Conservation (phyloP, 2,113 vertebrate species). For the Oreotrochilus melanogaster region DNA sequence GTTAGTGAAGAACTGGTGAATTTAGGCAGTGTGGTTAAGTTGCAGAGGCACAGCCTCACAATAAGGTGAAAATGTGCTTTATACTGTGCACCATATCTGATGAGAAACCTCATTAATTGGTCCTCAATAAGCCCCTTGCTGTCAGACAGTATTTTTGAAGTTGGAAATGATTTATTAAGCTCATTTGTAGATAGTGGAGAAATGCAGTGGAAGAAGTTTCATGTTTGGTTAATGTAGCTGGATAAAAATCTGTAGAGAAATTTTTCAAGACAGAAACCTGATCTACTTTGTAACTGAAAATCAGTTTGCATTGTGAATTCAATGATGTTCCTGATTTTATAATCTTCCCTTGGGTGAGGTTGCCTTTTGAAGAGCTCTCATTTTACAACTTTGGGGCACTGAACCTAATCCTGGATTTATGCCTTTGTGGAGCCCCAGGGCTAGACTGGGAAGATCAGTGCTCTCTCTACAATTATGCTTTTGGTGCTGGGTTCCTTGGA, state of each 20-base stretch:
- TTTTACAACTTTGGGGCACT: background rate
- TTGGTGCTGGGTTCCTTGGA: background rate
- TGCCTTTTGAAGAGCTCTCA: background rate
- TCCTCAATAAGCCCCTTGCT: background rate
- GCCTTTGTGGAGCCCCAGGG: background rate
- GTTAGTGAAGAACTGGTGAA: background rate
- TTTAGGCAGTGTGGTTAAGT: background rate
- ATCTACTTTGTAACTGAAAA: background rate
- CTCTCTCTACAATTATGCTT: background rate
- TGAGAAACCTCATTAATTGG: background rate
- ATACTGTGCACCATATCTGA: background rate
- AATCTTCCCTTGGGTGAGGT: background rate
- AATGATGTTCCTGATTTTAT: background rate
- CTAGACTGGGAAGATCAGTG: background rate
- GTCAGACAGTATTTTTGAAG: background rate
- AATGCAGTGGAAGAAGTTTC: background rate
- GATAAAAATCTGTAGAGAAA: background rate
- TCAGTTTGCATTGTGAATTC: too few relatives aligned
- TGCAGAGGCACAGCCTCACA: accelerated
- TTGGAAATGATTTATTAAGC: background rate
- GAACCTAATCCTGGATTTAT: background rate
- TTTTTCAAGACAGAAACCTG: background rate
- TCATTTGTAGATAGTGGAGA: background rate
- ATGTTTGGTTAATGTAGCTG: background rate
- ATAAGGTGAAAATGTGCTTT: background rate